phyloP scores from a whole-genome alignment of 2,113 vertebrate species.

The Corythaeola cristata region DNA sequence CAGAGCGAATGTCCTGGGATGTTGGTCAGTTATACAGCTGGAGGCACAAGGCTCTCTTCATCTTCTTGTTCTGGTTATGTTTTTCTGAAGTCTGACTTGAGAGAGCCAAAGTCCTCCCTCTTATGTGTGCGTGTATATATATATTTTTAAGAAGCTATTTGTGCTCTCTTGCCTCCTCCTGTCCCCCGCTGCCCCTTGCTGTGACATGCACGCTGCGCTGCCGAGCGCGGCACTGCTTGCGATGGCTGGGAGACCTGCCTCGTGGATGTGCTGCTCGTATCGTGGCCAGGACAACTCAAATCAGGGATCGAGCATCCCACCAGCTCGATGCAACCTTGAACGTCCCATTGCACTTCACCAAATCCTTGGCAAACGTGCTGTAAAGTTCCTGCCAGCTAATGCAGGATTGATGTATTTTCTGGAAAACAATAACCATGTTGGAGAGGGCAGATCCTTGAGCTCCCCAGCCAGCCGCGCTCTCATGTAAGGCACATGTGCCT shows the following conservation, averaged over 20 bases:
- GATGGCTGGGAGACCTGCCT: neutral
- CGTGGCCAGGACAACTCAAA: neutral
- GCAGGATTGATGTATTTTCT: neutral
- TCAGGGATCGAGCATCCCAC: neutral
- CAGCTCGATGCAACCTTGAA: neutral
- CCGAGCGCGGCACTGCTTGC: neutral
- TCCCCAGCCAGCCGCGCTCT: neutral
- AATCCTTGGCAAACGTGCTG: accelerated
- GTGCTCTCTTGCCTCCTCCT: neutral
- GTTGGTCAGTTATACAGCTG: neutral
- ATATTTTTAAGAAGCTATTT: neutral
- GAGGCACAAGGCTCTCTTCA: neutral
- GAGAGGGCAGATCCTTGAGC: neutral
- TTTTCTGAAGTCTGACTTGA: neutral
- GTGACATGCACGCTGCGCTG: neutral
- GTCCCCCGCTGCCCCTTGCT: neutral
- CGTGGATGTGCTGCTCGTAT: neutral
- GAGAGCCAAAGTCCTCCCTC: neutral
- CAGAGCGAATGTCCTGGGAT: neutral
- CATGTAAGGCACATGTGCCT: accelerated
- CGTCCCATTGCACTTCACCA: neutral
- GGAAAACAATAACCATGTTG: neutral
- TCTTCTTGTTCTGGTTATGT: neutral
- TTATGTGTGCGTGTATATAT: no score
- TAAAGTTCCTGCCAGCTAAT: neutral